Evolutionary conservation across 2,888 invertebrate genomes (phyloP).

Genomic region (Ephialtes manifestator): DNA sequence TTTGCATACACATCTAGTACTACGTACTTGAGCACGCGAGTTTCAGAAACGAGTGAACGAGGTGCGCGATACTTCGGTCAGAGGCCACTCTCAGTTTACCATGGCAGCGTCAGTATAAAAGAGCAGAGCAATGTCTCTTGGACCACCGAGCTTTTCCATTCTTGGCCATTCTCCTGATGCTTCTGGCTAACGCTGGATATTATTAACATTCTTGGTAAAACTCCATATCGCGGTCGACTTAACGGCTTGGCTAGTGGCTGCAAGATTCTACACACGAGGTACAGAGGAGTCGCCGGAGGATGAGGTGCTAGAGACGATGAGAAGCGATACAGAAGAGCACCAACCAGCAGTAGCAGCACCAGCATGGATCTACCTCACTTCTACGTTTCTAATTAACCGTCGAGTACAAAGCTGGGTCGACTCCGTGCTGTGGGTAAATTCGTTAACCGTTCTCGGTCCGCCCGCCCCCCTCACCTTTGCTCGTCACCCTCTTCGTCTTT

Average conservation of each 20-base stretch:
- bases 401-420: slow-evolving; percentile 42
- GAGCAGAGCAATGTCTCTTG: slow-evolving; percentile 32
- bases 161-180: slow-evolving; percentile 38
- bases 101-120: slow-evolving; percentile 16
- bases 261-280: slow-evolving; percentile 49
- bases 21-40: not conserved
- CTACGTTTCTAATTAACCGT: slow-evolving; percentile 56
- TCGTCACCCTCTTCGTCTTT: not conserved
- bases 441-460: slow-evolving; percentile 19
- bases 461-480: not conserved
- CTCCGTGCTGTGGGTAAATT: slow-evolving; percentile 29
- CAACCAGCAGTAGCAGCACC: not conserved
- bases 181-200: slow-evolving; percentile 53
- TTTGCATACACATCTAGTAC: not conserved
- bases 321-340: slow-evolving; percentile 4
- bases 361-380: slow-evolving; percentile 31
- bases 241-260: slow-evolving; percentile 48
- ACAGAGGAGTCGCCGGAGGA: slow-evolving; percentile 20
- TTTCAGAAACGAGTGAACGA: slow-evolving; percentile 18
- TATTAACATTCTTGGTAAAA: slow-evolving; percentile 74
- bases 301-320: slow-evolving; percentile 8
- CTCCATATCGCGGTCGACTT: slow-evolving; percentile 65
- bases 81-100: slow-evolving; percentile 7
- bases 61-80: not conserved
- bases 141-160: slow-evolving; percentile 30